phyloP scores from a whole-genome alignment of 2,888 invertebrate species.

The Beris chalybata region DNA sequence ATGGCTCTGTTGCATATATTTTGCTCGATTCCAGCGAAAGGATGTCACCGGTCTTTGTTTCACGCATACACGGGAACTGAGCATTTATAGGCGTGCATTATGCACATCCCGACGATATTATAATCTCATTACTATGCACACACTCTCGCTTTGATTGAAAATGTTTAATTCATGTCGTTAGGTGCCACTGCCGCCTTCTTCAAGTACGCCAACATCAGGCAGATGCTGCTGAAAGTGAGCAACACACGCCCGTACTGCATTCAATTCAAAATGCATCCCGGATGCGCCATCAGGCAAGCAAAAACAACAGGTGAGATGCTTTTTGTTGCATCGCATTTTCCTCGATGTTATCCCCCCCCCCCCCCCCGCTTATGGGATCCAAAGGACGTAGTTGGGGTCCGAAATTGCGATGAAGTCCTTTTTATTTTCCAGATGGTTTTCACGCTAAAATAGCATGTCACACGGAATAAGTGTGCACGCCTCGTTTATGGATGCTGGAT shows the following conservation, averaged over 20 bases:
- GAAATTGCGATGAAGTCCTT: too few relatives aligned
- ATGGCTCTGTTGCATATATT: slow-evolving; percentile 16
- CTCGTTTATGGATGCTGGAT: too few relatives aligned
- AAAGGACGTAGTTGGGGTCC: too few relatives aligned
- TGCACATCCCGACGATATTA: slow-evolving; percentile 17
- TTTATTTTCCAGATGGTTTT: too few relatives aligned
- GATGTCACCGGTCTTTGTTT: neutral
- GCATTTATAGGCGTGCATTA: neutral
- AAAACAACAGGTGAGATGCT: too few relatives aligned
- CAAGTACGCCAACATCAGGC: neutral
- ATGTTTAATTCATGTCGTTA: slow-evolving; percentile 34
- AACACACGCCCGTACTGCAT: too few relatives aligned
- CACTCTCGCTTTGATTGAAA: slow-evolving; percentile 29
- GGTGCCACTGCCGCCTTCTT: slow-evolving; percentile 12
- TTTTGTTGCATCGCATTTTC: too few relatives aligned
- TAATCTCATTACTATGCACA: slow-evolving; percentile 34
- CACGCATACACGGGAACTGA: neutral
- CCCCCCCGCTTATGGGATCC: too few relatives aligned
- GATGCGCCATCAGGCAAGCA: neutral
- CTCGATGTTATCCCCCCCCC: too few relatives aligned
- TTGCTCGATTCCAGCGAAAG: neutral
- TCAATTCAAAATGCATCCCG: neutral
- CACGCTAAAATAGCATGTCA: too few relatives aligned
- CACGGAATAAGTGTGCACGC: too few relatives aligned
- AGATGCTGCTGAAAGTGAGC: neutral